Percentiles rank a stretch among this genome's conserved stretches.
These are phyloP conservation scores for Pluvianellus socialis DNA, from an alignment of 2,113 vertebrate genomes.

Conservation along the genomic window DNA sequence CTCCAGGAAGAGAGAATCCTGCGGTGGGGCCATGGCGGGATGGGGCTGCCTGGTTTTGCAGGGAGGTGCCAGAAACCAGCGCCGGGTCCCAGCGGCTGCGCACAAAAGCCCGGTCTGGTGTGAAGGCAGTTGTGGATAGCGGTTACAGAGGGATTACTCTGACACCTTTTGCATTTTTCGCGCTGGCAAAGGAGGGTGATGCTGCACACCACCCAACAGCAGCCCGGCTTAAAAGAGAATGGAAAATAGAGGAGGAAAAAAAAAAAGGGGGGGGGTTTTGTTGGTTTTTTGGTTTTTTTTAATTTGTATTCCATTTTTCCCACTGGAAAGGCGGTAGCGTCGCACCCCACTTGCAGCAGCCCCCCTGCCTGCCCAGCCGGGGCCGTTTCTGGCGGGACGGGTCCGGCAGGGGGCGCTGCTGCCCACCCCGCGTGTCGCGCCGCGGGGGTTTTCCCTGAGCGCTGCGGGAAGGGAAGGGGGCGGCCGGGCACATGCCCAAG, in stretches of 20 bases:
- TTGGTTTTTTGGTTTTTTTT: too few species aligned
- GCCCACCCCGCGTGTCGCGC: neutral
- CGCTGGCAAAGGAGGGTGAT: too few species aligned
- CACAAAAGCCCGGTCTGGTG: fast-evolving
- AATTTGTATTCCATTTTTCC: neutral
- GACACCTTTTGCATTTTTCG: neutral
- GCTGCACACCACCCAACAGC: neutral
- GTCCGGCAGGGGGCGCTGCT: neutral
- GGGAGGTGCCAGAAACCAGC: neutral
- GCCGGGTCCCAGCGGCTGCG: neutral
- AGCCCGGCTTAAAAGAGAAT: too few species aligned
- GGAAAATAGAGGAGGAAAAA: neutral
- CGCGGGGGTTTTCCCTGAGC: fast-evolving
- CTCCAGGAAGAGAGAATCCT: too few species aligned
- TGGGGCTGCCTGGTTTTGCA: neutral
- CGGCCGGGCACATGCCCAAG: fast-evolving
- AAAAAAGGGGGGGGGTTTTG: too few species aligned
- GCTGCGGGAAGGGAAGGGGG: fast-evolving
- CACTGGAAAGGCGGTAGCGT: neutral
- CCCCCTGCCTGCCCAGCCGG: neutral
- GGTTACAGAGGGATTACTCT: too few species aligned
- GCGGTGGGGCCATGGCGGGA: fast-evolving
- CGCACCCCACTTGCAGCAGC: fast-evolving
- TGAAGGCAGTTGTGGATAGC: fast-evolving
- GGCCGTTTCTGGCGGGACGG: neutral